Evolutionary conservation across 2,888 invertebrate genomes (phyloP), one percentile per base, ranked within the genome.

Genomic region (Volucella zonaria): DNA sequence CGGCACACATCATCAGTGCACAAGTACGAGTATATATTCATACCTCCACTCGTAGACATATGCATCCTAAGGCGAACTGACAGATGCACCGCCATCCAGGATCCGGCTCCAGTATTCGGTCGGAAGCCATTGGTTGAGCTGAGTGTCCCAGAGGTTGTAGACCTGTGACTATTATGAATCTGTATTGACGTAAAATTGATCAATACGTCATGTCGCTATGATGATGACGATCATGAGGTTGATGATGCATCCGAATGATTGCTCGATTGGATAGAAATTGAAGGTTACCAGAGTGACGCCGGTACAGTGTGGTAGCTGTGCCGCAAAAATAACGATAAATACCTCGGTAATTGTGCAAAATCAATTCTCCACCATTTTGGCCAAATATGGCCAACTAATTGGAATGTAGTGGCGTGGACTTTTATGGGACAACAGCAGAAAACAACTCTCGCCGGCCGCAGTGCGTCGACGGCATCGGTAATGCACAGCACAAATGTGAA

Each of bases 111-210:
- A 56, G 31, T 23, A 61, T 43, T 45, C 43, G 42, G 52, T 49
- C 11, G 58, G 45, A 62, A 23, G 40, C 40, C 15, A 49, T 38
- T 6, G 42, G 38, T 66, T 52, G 40, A 58, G 66, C 6, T 31
- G 12, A 56, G 31, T 58, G 59, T 75, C 31, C 23, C 58, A 59
- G 0, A 51, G 71, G 31, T 15, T 18, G 49, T 12, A 23, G 23
- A 8, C 23, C 8, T n/a, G 70, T 8, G 59, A 49, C 61, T 66
- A 75, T 78, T 86, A 78, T 82, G 75, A 85, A 85, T 82, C 62
- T 76, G 86, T 82, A 79, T 86, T 82, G 82, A 86, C 82, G 82
- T 86, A 86, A 80, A 82, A 82, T 82, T 80, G 86, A 82, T 79
- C 78, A 82, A 79, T 86, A 74, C 79, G 82, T 86, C 86, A 86